Percentiles rank a stretch among this genome's conserved stretches.
Evolutionary conservation across 92 coral and sea anemone genomes (phyloP).

Genomic region (Bergia sp.): DNA sequence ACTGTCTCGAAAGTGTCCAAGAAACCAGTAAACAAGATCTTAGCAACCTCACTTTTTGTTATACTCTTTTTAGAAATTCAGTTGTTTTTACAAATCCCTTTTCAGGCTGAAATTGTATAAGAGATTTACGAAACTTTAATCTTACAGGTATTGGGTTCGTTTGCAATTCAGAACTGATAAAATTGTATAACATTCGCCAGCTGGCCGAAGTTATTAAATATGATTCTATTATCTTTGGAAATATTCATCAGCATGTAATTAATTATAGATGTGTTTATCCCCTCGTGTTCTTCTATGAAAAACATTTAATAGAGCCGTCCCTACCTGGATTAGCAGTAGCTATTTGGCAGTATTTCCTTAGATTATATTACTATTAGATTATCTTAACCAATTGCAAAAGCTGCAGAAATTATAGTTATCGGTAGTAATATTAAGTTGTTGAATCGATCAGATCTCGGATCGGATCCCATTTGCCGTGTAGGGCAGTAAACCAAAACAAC

Average conservation of each 20-base stretch:
- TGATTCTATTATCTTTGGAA: not conserved
- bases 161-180: not conserved
- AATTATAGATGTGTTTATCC: not conserved
- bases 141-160: not conserved
- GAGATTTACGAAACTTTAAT: not conserved
- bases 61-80: not conserved
- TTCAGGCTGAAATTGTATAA: not conserved
- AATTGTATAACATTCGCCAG: not conserved
- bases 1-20: not conserved
- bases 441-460: no score
- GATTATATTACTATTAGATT: no score
- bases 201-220: not conserved
- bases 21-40: not conserved
- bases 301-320: no score
- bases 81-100: not conserved
- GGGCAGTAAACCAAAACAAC: no score
- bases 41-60: no score
- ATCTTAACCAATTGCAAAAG: no score
- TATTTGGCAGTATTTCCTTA: no score
- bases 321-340: no score
- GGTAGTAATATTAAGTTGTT: no score
- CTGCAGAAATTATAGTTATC: no score
- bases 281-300: no score
- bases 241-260: constrained; percentile 15
- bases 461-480: no score